Evolutionary conservation across 2,888 invertebrate species (phyloP).

Genomic region (Drosophila mimica): DNA sequence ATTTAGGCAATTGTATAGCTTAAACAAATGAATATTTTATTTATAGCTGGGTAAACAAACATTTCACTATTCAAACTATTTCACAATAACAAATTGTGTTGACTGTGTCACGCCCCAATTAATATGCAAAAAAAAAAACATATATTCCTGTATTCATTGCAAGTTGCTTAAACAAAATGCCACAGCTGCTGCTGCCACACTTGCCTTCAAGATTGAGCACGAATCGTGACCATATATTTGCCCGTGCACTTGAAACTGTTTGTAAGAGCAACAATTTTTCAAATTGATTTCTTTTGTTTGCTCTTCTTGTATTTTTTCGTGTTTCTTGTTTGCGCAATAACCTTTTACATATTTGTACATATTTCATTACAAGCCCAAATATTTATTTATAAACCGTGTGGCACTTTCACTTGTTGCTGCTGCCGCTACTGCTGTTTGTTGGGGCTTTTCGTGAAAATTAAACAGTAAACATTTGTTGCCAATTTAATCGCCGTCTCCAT

Average conservation of each 20-base stretch:
- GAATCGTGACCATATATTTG: constrained; percentile 52
- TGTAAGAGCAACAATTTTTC: constrained; percentile 31
- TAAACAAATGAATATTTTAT: constrained; percentile 41
- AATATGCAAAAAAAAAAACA: constrained; percentile 1
- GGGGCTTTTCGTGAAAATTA: constrained; percentile 4
- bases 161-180: constrained; percentile 45
- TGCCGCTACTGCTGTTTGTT: constrained; percentile 44
- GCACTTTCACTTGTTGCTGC: constrained; percentile 73
- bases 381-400: constrained; percentile 57
- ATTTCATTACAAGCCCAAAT: constrained; percentile 36
- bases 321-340: constrained; percentile 56
- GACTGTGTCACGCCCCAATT: constrained; percentile 31
- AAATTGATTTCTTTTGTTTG: constrained; percentile 26
- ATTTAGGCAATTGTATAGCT: constrained; percentile 30
- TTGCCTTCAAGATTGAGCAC: constrained; percentile 33
- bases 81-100: constrained; percentile 16
- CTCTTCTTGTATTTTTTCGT: constrained; percentile 14
- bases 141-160: constrained; percentile 25
- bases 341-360: constrained; percentile 16
- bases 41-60: constrained; percentile 48
- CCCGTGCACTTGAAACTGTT: constrained; percentile 66
- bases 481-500: constrained; percentile 1
- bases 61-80: too few species aligned
- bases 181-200: constrained; percentile 20
- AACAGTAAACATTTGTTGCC: neutral